Evolutionary conservation across 2,113 vertebrate species (phyloP).

Genomic region (Pteruthius melanotis): DNA sequence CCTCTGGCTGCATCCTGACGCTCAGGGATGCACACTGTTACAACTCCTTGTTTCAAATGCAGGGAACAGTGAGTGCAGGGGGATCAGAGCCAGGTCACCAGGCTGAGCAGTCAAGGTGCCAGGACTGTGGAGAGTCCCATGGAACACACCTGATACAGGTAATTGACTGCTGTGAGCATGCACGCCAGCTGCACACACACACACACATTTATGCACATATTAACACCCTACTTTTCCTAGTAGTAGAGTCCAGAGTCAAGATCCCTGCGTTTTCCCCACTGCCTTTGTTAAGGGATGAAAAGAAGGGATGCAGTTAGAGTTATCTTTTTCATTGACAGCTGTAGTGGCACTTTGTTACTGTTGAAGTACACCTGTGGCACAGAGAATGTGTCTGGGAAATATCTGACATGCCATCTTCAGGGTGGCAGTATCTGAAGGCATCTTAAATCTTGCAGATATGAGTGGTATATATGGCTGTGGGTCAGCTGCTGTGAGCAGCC

Average conservation of each 20-base stretch:
- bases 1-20: not conserved
- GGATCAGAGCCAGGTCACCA: not conserved
- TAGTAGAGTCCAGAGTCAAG: not conserved
- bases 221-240: not conserved
- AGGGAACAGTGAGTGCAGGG: fast-evolving
- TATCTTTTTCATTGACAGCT: not conserved
- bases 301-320: not conserved
- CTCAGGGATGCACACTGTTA: not conserved
- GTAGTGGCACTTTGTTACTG: not conserved
- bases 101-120: not conserved
- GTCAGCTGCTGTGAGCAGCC: not conserved
- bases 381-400: not conserved
- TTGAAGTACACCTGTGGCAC: not conserved
- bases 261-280: not conserved
- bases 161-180: not conserved
- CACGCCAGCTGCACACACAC: not conserved
- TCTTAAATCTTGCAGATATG: not conserved
- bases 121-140: not conserved
- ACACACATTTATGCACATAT: too few relatives aligned
- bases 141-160: not conserved
- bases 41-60: not conserved
- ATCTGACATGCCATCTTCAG: not conserved
- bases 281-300: not conserved
- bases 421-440: not conserved
- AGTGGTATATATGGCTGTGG: not conserved